Base-by-base conservation (phyloP, 1,140 invertebrate genomes). In the Procambarus virginalis region DNA sequence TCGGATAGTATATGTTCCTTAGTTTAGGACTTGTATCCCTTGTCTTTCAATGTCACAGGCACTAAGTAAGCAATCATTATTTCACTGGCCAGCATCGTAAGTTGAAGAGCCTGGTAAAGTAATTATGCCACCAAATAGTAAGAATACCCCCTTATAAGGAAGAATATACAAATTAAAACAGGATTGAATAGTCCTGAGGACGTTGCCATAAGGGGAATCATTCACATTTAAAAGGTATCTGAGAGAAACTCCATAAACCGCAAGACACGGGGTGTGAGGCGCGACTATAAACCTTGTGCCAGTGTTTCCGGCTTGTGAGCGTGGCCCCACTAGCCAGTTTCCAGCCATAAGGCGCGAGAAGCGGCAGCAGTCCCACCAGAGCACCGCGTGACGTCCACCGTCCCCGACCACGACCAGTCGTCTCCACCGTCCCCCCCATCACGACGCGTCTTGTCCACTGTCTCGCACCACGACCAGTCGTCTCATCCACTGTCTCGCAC, bases 201-300 rank as follows among this genome's bases (percentile, higher is more conserved):
- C n/a, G 68, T 73, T 34, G n/a, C n/a, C 68, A 34, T 34, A 73
- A 73, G 8, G 5, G 68, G 14, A 45, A 73, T 73, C 6, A 73
- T 3, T 22, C 68, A 73, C 68, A 73, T 22, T 73, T 73, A 34
- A 73, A 34, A 73, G 6, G 48, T 82, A 68, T 68, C 20, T 17
- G 51, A 55, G 58, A 82, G 60, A 68, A 82, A 82, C 80, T 82
- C 60, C 80, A 68, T 68, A 82, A 82, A 82, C 80, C 80, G 48
- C 80, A 82, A 82, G 68, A 60, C 80, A 68, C 60, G 20, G 22
- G 22, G n/a, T 45, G 3, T 14, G 49, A 55, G 76, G 6, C 17
- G 80, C 45, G 80, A 68, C 58, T 82, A 64, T 64, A 20, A 64
- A 68, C 58, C 51, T 78, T 48, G 76, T 55, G 14, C 46, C 12